Percentiles rank a stretch among this genome's conserved stretches.
These are phyloP conservation scores for Poeciliopsis retropinna DNA, from an alignment of 2,113 vertebrate genomes.

Conservation along the genomic window DNA sequence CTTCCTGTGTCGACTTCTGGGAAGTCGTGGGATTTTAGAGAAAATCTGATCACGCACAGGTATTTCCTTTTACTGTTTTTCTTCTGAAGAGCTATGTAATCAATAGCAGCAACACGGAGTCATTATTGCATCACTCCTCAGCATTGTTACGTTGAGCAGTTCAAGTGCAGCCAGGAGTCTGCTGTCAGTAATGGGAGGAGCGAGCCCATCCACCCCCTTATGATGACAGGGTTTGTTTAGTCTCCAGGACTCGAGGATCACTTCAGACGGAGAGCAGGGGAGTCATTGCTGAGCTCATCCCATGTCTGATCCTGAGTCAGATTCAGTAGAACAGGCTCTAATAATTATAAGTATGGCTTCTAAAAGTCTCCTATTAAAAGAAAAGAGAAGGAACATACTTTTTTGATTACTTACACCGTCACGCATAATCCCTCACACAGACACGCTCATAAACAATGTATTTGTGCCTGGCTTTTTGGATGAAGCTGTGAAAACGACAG, in stretches of 20 bases:
- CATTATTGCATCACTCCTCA: slow-evolving; percentile 68
- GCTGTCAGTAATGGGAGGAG: slow-evolving; percentile 66
- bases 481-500: slow-evolving; percentile 73
- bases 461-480: slow-evolving; percentile 56
- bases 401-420: slow-evolving; percentile 23
- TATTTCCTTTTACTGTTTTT: slow-evolving; percentile 27
- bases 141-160: slow-evolving; percentile 60
- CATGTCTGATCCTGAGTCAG: slow-evolving; percentile 60
- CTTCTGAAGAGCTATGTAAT: slow-evolving; percentile 37
- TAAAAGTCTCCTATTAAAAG: slow-evolving; percentile 18
- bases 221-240: slow-evolving; percentile 74
- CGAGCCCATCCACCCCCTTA: slow-evolving; percentile 49
- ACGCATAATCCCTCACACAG: slow-evolving; percentile 26
- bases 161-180: slow-evolving; percentile 46
- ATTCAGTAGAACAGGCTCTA: slow-evolving; percentile 10
- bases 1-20: slow-evolving; percentile 73
- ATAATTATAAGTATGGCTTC: slow-evolving; percentile 38
- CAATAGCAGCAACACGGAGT: slow-evolving; percentile 59
- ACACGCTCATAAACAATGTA: slow-evolving; percentile 43
- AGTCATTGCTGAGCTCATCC: slow-evolving; percentile 54
- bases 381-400: slow-evolving; percentile 28
- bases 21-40: slow-evolving; percentile 58
- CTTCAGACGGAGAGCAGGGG: slow-evolving; percentile 53
- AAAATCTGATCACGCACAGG: slow-evolving; percentile 41
- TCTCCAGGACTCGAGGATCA: slow-evolving; percentile 48